These are phyloP conservation scores for Echinometra lucunter DNA, from an alignment of 53 echinoderm and acorn worm genomes.

Conservation along the genomic window DNA sequence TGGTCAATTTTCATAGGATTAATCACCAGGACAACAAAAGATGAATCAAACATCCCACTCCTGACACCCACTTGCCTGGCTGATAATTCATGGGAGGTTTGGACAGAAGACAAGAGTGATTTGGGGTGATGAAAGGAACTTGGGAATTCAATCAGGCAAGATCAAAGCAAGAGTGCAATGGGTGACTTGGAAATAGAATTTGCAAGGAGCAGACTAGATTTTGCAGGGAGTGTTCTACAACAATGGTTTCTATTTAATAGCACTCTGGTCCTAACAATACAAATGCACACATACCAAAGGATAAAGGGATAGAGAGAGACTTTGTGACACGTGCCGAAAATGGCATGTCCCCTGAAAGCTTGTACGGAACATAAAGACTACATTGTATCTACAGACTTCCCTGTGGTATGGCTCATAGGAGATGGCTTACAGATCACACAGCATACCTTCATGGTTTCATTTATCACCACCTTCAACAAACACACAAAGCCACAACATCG, in stretches of 20 bases:
- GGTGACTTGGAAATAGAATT: neutral
- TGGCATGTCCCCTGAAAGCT: neutral
- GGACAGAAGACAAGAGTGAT: slow-evolving; percentile 4
- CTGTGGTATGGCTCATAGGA: neutral
- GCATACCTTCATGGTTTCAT: slow-evolving; percentile 24
- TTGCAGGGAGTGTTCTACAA: neutral
- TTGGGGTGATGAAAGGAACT: slow-evolving; percentile 28
- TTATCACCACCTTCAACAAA: slow-evolving; percentile 21
- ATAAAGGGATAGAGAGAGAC: neutral
- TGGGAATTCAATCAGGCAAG: slow-evolving; percentile 29
- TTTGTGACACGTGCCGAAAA: neutral
- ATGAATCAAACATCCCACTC: slow-evolving; percentile 1
- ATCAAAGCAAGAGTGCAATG: neutral
- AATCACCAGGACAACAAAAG: slow-evolving; percentile 36
- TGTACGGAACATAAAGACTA: slow-evolving; percentile 1
- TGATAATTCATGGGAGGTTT: slow-evolving; percentile 16
- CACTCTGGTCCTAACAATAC: neutral
- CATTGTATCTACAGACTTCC: neutral
- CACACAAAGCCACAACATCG: slow-evolving; percentile 26
- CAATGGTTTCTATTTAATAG: slow-evolving; percentile 4
- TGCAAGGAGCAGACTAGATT: neutral
- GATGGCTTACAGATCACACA: slow-evolving; percentile 4
- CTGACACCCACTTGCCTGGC: slow-evolving; percentile 24
- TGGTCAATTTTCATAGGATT: slow-evolving; percentile 48
- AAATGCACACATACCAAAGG: neutral